phyloP scores from a whole-genome alignment of 2,797 vertebrate species.

The Hemitrygon akajei region DNA sequence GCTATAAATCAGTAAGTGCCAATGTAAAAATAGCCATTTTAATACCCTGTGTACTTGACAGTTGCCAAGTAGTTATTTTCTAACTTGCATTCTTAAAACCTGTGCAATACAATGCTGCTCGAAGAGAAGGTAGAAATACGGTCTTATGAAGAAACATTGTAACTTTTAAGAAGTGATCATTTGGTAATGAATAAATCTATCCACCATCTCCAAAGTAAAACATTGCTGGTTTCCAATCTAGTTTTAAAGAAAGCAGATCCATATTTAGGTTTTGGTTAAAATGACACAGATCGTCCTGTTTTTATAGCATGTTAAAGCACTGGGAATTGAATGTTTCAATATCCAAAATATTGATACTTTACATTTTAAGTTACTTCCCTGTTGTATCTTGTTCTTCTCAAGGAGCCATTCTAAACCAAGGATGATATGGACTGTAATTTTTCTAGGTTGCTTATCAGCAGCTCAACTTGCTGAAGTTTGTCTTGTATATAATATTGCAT shows the following conservation, averaged over 20 bases:
- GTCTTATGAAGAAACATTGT: background rate
- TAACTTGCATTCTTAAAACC: background rate
- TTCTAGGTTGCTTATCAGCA: background rate
- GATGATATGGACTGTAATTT: background rate
- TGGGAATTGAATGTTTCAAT: background rate
- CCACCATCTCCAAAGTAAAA: background rate
- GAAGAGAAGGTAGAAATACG: background rate
- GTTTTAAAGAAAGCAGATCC: background rate
- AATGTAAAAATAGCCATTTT: background rate
- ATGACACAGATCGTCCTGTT: background rate
- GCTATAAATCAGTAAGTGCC: slow-evolving; percentile 69
- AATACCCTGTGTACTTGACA: background rate
- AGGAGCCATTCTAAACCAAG: background rate
- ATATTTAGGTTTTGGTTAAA: background rate
- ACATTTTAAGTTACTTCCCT: background rate
- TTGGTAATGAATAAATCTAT: background rate
- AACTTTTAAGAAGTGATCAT: background rate
- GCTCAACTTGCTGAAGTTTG: background rate
- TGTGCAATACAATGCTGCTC: background rate
- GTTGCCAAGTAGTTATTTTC: background rate
- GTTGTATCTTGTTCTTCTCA: background rate
- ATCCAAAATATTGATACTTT: background rate
- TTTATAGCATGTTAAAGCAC: background rate
- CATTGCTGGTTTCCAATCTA: background rate
- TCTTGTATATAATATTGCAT: background rate